phyloP scores from a whole-genome alignment of 2,888 invertebrate species.

The Eristalis arbustorum region DNA sequence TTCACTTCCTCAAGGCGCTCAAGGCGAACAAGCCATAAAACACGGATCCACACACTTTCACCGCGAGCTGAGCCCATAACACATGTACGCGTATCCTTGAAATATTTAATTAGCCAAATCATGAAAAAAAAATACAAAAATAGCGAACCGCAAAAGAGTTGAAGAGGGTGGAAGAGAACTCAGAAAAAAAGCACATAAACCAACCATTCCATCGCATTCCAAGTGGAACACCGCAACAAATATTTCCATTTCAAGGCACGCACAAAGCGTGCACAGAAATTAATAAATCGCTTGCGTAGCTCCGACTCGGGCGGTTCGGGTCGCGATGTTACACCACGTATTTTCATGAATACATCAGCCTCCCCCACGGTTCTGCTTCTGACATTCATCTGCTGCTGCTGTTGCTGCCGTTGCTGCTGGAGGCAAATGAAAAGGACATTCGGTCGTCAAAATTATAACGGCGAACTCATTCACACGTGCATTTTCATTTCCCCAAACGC shows the following conservation, averaged over 20 bases:
- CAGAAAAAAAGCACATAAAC: background rate
- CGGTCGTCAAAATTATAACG: slow-evolving; percentile 51
- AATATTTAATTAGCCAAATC: slow-evolving; percentile 48
- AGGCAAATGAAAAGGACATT: slow-evolving; percentile 50
- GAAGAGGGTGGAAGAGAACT: background rate
- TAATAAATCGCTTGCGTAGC: slow-evolving; percentile 48
- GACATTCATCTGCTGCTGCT: slow-evolving; percentile 17
- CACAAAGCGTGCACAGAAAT: slow-evolving; percentile 42
- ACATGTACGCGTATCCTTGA: slow-evolving; percentile 1
- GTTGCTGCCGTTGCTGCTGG: background rate
- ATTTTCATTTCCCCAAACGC: slow-evolving; percentile 26
- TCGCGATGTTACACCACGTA: background rate
- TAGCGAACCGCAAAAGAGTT: slow-evolving; percentile 10
- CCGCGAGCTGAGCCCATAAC: background rate
- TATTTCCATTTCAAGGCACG: slow-evolving; percentile 47
- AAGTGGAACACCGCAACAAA: slow-evolving; percentile 39
- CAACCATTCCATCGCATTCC: slow-evolving; percentile 30
- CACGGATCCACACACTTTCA: background rate
- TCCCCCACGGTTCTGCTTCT: slow-evolving; percentile 28
- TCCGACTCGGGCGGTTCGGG: background rate
- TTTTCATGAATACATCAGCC: slow-evolving; percentile 18
- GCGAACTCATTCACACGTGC: slow-evolving; percentile 44
- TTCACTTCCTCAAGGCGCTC: background rate
- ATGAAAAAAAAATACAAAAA: slow-evolving; percentile 2
- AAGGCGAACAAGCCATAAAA: background rate